Conservation (phyloP, 2,113 vertebrate species). For the Eulemur rufifrons region DNA sequence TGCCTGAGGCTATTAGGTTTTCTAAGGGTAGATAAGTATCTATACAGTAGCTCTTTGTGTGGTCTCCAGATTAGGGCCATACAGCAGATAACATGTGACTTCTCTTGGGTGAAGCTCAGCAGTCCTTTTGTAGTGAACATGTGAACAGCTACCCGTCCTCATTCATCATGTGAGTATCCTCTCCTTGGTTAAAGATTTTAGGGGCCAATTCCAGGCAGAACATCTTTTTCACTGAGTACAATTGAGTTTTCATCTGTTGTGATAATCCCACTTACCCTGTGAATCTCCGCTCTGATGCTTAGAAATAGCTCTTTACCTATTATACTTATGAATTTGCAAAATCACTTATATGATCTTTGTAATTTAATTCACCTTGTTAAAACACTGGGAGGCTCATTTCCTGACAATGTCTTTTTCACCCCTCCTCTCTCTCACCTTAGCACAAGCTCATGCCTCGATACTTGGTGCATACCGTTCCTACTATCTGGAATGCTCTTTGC, state of each 20-base stretch:
- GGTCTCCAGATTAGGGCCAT: not conserved
- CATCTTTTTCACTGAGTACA: not conserved
- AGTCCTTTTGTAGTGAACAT: not conserved
- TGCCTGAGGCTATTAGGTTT: not conserved
- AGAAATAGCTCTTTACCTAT: not conserved
- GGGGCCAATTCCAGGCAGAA: not conserved
- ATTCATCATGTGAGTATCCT: not conserved
- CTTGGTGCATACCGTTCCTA: not conserved
- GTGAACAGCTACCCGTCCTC: not conserved
- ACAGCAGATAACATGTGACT: not conserved
- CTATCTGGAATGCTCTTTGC: not conserved
- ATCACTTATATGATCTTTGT: not conserved
- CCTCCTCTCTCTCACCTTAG: not conserved
- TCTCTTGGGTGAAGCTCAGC: not conserved
- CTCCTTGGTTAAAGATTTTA: not conserved
- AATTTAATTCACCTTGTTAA: constrained; percentile 21
- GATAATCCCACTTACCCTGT: not conserved
- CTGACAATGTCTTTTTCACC: not conserved
- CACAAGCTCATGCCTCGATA: not conserved
- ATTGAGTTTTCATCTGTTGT: not conserved
- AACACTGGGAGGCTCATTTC: not conserved
- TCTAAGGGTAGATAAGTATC: not conserved
- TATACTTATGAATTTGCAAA: not conserved
- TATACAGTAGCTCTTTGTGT: not conserved
- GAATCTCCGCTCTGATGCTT: not conserved